Base-by-base conservation (phyloP, 2,888 invertebrate species). In the Andrena hattorfiana region DNA sequence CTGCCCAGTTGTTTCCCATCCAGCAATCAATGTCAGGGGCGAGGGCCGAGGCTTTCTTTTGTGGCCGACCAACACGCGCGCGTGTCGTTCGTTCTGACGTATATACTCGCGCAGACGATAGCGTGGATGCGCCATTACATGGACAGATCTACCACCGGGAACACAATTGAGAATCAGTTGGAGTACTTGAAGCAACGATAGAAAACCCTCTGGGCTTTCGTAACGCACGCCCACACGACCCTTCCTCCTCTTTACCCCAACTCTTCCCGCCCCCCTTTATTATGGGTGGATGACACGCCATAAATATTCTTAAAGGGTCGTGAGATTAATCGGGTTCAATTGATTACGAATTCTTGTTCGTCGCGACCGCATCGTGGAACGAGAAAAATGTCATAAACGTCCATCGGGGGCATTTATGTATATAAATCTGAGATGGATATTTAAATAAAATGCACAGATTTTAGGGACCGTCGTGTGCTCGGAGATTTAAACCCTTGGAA, bases 11-110 rank as follows among this genome's bases (percentile, higher is more conserved):
- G 75, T 78, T 80, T 81, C 70, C 73, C 71, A 30, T 74, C 60
- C 78, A 71, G 78, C 81, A 81, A 84, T 85, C 84, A 77, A 81
- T 84, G 85, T 75, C 69, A 77, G 72, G 59, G 66, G 68, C 68
- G 72, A 64, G 68, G 76, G 54, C 6, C 49, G n/a, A 6, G 35
- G 70, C 62, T 80, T 80, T 78, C 72, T 69, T 69, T 64, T 77
- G 73, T 73, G 74, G 49, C n/a, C 48, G 66, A 60, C 77, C 72
- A 64, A 64, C 59, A 60, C 71, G 42, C 48, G 49, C 23, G n/a
- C 8, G 16, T 49, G 32, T 51, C 35, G 70, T 30, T 35, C 26
- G 2, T 67, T 30, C 26, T 6, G 8, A 48, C 59, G 20, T 60
- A 7, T 23, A 56, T 23, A 26, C 30, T 42, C 3, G 26, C 30